Evolutionary conservation across 2,113 vertebrate genomes (phyloP).

Genomic region (Eubucco bourcierii): DNA sequence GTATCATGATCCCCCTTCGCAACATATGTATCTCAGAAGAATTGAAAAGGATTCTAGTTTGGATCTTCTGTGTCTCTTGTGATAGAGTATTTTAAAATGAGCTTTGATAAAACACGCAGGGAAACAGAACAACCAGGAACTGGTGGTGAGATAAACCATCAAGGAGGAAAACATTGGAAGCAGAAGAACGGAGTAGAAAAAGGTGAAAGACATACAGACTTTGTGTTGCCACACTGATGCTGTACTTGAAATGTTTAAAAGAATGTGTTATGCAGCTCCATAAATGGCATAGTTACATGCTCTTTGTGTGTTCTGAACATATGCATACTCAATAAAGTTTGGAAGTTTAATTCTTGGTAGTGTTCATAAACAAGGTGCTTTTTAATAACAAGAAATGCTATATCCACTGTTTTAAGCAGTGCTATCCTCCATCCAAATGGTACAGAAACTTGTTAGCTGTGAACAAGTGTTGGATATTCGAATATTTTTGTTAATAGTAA

Average conservation of each 20-base stretch:
- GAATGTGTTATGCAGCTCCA: not conserved
- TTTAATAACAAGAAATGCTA: not conserved
- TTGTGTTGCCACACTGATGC: not conserved
- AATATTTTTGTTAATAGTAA: conserved; percentile 38
- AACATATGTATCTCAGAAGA: not conserved
- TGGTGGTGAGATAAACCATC: not conserved
- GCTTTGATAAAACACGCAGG: not conserved
- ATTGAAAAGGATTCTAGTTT: not conserved
- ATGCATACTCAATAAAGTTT: not conserved
- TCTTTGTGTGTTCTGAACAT: not conserved
- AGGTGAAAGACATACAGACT: not conserved
- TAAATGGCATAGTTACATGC: not conserved
- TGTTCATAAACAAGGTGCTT: not conserved
- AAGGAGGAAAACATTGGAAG: not conserved
- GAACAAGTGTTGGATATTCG: conserved; percentile 4
- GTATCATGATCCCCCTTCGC: not conserved
- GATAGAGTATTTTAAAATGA: not conserved
- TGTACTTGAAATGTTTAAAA: not conserved
- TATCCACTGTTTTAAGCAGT: not conserved
- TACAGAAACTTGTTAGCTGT: conserved; percentile 3
- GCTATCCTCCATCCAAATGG: not conserved
- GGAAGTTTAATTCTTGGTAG: not conserved
- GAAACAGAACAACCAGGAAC: not conserved
- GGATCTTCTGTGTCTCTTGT: not conserved
- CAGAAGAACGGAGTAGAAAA: not conserved